Conservation (phyloP, 2,797 vertebrate species). For the Neostethus bicornis region DNA sequence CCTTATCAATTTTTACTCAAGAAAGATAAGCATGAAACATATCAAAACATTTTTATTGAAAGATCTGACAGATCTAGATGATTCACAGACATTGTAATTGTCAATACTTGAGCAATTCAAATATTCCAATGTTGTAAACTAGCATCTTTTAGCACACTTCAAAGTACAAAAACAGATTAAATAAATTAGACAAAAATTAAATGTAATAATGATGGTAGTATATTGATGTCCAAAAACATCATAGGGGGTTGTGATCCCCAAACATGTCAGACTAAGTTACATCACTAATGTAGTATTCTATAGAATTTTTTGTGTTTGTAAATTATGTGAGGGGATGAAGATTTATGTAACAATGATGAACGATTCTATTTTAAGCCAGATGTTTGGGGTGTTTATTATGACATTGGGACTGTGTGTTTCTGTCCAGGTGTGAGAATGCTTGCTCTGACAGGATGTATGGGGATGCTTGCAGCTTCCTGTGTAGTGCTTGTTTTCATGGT, state of each 20-base stretch:
- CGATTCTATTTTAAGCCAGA: background rate
- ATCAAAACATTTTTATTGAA: background rate
- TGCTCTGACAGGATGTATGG: conserved; percentile 86
- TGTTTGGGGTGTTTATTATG: background rate
- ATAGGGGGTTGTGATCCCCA: no score
- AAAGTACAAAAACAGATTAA: no score
- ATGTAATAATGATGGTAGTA: no score
- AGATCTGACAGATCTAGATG: background rate
- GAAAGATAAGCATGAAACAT: background rate
- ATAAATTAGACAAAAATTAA: no score
- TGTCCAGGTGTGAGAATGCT: conserved; percentile 85
- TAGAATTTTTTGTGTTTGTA: background rate
- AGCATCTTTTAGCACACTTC: no score
- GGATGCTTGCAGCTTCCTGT: conserved; percentile 81
- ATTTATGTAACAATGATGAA: background rate
- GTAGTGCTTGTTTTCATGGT: conserved; percentile 83
- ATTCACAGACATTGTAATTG: no score
- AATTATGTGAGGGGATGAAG: background rate
- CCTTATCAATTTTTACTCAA: background rate
- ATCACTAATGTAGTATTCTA: background rate
- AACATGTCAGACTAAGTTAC: background rate
- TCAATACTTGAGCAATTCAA: no score
- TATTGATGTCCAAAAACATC: no score
- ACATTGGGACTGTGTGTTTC: conserved; percentile 1
- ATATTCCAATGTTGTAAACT: no score